Conservation (phyloP, 1,140 invertebrate genomes). For the Prorops nasuta region DNA sequence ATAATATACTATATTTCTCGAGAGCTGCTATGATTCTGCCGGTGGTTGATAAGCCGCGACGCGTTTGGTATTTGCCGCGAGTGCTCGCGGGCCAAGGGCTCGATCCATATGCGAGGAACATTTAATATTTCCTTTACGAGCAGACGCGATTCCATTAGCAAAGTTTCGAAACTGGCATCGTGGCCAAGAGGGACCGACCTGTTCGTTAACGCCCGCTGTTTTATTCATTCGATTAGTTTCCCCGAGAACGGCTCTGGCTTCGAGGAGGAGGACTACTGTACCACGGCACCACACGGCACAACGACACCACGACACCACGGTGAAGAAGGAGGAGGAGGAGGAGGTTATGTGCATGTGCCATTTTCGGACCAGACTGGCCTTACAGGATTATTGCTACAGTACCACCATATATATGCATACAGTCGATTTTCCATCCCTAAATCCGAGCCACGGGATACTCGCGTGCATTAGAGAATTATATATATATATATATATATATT, state of each 20-base stretch:
- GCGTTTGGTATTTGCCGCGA: neutral
- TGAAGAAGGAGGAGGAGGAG: too few species aligned
- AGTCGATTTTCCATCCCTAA: too few species aligned
- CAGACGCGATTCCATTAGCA: slow-evolving; percentile 39
- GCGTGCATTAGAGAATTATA: too few species aligned
- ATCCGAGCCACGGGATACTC: too few species aligned
- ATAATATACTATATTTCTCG: neutral
- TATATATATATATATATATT: too few species aligned
- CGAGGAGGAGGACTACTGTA: too few species aligned
- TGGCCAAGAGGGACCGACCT: slow-evolving; percentile 28
- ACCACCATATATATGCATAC: too few species aligned
- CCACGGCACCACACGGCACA: too few species aligned
- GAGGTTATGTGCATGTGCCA: too few species aligned
- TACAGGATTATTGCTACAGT: too few species aligned
- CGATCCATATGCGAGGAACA: slow-evolving; percentile 13
- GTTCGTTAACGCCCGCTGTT: slow-evolving; percentile 32
- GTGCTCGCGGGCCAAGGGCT: neutral
- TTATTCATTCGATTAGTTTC: slow-evolving; percentile 44
- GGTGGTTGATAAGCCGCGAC: neutral
- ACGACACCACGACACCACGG: too few species aligned
- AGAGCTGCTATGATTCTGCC: neutral
- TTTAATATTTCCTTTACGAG: slow-evolving; percentile 41
- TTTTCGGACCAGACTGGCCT: too few species aligned
- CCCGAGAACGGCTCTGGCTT: slow-evolving; percentile 13
- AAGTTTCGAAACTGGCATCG: slow-evolving; percentile 31